Base-by-base conservation (phyloP, 2,888 invertebrate genomes). In the Polymixis lichenea region DNA sequence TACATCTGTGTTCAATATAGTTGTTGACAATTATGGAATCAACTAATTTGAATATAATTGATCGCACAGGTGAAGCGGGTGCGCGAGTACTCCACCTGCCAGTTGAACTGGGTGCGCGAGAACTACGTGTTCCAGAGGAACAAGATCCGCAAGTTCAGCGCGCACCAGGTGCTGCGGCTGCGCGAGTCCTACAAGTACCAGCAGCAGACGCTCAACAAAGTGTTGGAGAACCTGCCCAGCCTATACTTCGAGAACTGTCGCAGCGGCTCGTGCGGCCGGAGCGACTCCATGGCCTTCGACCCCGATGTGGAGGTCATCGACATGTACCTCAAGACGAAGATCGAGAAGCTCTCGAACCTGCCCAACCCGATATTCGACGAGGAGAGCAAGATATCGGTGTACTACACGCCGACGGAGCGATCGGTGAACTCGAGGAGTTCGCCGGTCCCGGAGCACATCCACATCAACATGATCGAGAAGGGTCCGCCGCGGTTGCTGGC, bases 131-230 rank as follows among this genome's bases (percentile, higher is more conserved):
- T 98, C 97, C 99, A 99, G 95, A 97, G 99, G 76, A 98, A 99
- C 95, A 98, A 99, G 94, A 99, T 99, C 85, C 97, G 99, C 68
- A 99, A 99, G 94, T 99, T 99, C 96, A 99, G 99, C 95, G 98
- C 98, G 32, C 98, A 99, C 92, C 99, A 99, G 95, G 98, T 99
- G 77, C 96, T 99, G 65, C 97, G 98, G 71, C 95, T 99, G 64
- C 97, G 99, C 51, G 99, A 99, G 93, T 98, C 99, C 17, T 99
- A 99, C 97, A 99, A 99, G 94, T 98, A 99, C 92, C 99, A 99
- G 94, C 99, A 99, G 93, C 99, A 99, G 94, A 98, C 99, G 19
- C 96, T 99, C 71, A 98, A 99, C 96, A 99, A 99, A 93, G 98
- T 99, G 11, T 95, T 99, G 76, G 99, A 99, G 94, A 99, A 99